Base-by-base conservation (phyloP, 2,888 invertebrate species). In the Sphaerophoria taeniata region DNA sequence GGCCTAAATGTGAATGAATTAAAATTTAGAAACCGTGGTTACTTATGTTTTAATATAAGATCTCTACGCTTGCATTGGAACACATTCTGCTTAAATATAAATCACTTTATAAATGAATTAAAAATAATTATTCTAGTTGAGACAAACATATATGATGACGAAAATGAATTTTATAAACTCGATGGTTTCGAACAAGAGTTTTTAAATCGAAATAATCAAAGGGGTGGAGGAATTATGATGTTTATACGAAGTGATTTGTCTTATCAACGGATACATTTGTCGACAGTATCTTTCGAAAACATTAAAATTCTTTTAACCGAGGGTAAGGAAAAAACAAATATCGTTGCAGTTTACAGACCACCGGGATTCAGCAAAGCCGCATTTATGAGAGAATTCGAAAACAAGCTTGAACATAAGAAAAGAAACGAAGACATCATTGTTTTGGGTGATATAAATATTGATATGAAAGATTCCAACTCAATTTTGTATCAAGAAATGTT, bases 1-100 rank as follows among this genome's bases (percentile, higher is more conserved):
- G n/a, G n/a, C n/a, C n/a, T n/a, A n/a, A n/a, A n/a, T n/a, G n/a
- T 74, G 47, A 47, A 56, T 45, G 55, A 53, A 55, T 47, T 74
- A 12, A 74, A 47, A 39, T 34, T 55, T 39, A 56, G 14, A 6
- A 63, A 55, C 24, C 24, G 24, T 24, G 24, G 24, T 24, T 24
- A 24, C 24, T 24, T 24, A 16, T 16, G 45, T 47, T 39, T 39
- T 34, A 63, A 63, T 65, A 63, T 65, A 65, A 49, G 39, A 60
- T 39, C 36, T 36, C 36, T 55, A 12, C 55, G 33, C n/a, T n/a
- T 55, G 36, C 36, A 73, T 33, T 72, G 72, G 34, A 70, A 53
- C 47, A 34, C 43, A 33, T 70, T 56, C 34, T 56, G 47, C 47
- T 7, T 47, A 14, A 56, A 70, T 45, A 63, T 47, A 4, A 61